Conservation (phyloP, 1,140 invertebrate genomes). For the Megalopta genalis region DNA sequence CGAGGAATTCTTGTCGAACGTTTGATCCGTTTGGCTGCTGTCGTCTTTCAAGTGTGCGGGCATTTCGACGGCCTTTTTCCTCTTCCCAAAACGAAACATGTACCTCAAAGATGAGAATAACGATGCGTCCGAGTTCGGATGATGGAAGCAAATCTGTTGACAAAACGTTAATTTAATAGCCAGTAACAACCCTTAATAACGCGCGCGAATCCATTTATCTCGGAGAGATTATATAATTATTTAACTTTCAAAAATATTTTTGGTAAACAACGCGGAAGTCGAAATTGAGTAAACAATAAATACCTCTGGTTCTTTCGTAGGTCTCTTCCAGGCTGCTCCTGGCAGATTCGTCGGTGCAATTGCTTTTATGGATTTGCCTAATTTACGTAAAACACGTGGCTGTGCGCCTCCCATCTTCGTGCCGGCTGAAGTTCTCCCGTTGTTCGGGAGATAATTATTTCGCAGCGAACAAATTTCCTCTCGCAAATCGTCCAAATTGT, state of each 20-base stretch:
- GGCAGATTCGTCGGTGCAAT: neutral
- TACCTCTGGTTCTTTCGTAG: slow-evolving; percentile 1
- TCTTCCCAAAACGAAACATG: neutral
- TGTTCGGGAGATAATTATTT: neutral
- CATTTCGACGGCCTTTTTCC: neutral
- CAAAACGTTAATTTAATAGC: neutral
- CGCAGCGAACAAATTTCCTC: slow-evolving; percentile 27
- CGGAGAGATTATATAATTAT: neutral
- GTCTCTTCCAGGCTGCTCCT: neutral
- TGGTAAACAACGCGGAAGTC: no score
- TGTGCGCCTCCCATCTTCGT: neutral
- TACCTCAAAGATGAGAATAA: slow-evolving; percentile 5
- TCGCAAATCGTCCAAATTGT: slow-evolving; percentile 44
- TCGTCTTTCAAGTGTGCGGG: neutral
- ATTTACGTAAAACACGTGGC: slow-evolving; percentile 5
- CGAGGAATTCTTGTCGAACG: neutral
- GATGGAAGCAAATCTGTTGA: neutral
- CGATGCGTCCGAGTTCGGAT: neutral
- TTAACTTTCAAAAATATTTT: neutral
- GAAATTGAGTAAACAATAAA: neutral
- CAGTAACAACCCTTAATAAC: no score
- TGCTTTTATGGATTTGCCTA: slow-evolving; percentile 24
- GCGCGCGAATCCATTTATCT: neutral
- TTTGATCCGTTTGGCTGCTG: slow-evolving; percentile 1
- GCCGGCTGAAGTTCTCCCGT: neutral